Base-by-base conservation (phyloP, 2,797 vertebrate genomes). In the Capromys pilorides region DNA sequence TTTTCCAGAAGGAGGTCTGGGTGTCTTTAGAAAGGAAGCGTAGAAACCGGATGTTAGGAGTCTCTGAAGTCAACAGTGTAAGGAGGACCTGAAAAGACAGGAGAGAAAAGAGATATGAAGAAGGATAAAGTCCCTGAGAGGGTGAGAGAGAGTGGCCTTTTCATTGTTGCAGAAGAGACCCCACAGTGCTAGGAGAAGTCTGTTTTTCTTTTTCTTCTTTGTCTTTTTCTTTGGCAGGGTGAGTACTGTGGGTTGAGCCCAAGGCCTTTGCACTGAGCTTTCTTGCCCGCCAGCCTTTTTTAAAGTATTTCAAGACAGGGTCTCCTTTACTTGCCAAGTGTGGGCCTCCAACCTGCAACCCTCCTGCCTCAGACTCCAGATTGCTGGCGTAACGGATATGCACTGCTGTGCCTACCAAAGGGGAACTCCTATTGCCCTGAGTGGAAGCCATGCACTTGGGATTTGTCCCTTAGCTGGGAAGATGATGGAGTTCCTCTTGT, bases 21-120 rank as follows among this genome's bases (percentile, higher is more conserved):
- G 67, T 78, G 16, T 39, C 16, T 95, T 95, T 96, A 31, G 51
- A 26, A 96, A 90, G 67, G 41, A 88, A 79, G 79, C 22, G 12
- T 18, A 92, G n/a, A 88, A 82, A 57, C 39, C 33, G 10, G 26
- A 45, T 86, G 33, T 67, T 73, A 57, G 67, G 59, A 88, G 24
- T 22, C 2, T 79, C 19, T 59, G 61, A 31, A 79, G 26, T 85
- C 33, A 45, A 4, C 19, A 26, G 45, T 3, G 39, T 61, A 91
- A 67, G 39, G 36, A 81, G 83, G 87, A 33, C 8, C 73, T 89
- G 91, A 90, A 86, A 83, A 83, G 61, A 57, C 4, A 54, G 91
- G 41, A n/a, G 18, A 28, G 54, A 88, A 33, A 78, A 69, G 67
- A 80, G 71, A 3, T 39, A 33, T 1, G 33, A 59, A 59, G 41